These are phyloP conservation scores for Picus viridis DNA, from an alignment of 2,797 vertebrate species.

Conservation along the genomic window DNA sequence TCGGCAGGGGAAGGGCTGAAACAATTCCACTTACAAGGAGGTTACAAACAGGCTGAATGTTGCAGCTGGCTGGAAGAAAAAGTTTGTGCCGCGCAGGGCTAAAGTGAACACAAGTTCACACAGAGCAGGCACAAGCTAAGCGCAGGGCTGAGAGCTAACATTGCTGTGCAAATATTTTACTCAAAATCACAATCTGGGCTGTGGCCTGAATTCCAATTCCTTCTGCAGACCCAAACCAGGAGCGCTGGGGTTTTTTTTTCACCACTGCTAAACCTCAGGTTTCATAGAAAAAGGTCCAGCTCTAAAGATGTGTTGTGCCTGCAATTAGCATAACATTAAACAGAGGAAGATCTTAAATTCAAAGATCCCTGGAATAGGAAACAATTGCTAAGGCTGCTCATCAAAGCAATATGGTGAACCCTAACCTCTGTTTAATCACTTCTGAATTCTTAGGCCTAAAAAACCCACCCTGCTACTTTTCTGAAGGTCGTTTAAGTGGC, in stretches of 20 bases:
- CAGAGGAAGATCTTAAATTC: constrained; percentile 21
- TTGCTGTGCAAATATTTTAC: constrained; percentile 21
- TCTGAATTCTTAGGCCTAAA: background rate
- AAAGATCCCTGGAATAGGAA: constrained; percentile 1
- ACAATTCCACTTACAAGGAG: constrained; percentile 79
- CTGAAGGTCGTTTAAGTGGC: background rate
- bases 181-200: constrained; percentile 57
- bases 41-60: constrained; percentile 67
- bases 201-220: constrained; percentile 3
- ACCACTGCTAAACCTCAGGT: background rate
- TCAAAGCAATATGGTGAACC: constrained; percentile 11
- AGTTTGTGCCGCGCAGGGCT: constrained; percentile 32
- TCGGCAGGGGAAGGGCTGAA: constrained; percentile 77
- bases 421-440: constrained; percentile 8
- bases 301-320: constrained; percentile 5
- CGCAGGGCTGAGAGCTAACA: constrained; percentile 20
- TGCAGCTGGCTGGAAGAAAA: constrained; percentile 75
- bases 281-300: background rate
- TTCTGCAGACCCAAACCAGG: constrained; percentile 4
- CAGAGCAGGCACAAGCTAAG: constrained; percentile 50
- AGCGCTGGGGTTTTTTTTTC: constrained; percentile 8
- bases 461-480: background rate
- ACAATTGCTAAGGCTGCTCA: background rate
- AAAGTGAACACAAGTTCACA: constrained; percentile 70
- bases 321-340: constrained; percentile 31